Base-by-base conservation (phyloP, 2,797 vertebrate genomes). In the Aselliscus stoliczkanus region DNA sequence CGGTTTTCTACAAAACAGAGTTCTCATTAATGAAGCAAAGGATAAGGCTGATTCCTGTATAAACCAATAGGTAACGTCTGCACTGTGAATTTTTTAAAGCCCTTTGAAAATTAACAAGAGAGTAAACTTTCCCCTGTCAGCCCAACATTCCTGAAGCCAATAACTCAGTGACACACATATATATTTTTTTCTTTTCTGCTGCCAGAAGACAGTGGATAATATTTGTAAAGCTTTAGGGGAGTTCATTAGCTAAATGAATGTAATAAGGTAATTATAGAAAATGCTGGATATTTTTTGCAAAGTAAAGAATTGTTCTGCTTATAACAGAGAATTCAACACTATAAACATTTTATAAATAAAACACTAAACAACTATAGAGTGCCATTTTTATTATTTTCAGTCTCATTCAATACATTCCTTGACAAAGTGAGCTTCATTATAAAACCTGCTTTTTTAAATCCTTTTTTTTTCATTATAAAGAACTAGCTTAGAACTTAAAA, bases 381-480 rank as follows among this genome's bases (percentile, higher is more conserved):
- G 42, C 47, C 52, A 76, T 52, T 80, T 95, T 93, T 80, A 50
- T 84, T 88, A 75, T 81, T 93, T 93, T 81, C 64, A 90, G 54
- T 65, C 9, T 91, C 60, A 82, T 56, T 94, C 73, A 76, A 58
- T 29, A 81, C 27, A 44, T 27, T 92, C 25, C 52, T 70, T 76
- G 84, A 91, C 58, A 88, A 88, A 88, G 11, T 56, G 15, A 75
- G 5, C 58, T 90, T 92, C 65, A 21, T 56, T 69, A 91, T 37
- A 88, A 54, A 83, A 52, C 12, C 20, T 90, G 15, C 2, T 11
- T 60, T 67, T 82, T 39, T 44, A 27, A 72, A 27, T 17, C 1
- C 1, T 11, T 50, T 50, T 9, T 4, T 21, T 34, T 50, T 80
- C 31, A 70, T 47, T 90, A 77, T 73, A 87, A 75, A 87, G 39